These are phyloP conservation scores for Hypselothyrea guttata DNA, from an alignment of 2,888 invertebrate genomes.

Conservation along the genomic window DNA sequence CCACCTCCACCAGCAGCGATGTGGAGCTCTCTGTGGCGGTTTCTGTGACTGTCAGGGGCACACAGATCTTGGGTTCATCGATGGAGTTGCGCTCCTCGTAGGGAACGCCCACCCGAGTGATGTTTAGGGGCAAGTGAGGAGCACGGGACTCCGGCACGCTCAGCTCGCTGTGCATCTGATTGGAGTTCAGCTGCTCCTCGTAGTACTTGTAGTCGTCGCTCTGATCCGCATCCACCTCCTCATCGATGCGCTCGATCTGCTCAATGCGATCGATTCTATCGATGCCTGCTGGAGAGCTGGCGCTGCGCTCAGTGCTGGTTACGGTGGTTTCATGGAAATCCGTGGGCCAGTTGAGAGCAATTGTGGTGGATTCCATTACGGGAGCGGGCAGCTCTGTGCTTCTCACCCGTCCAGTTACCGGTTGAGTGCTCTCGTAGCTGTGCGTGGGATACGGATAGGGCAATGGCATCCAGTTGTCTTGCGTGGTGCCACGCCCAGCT, in stretches of 20 bases:
- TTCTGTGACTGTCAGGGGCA: constrained; percentile 72
- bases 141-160: constrained; percentile 64
- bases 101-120: constrained; percentile 73
- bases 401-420: constrained; percentile 26
- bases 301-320: constrained; percentile 40
- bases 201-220: constrained; percentile 62
- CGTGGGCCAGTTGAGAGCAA: constrained; percentile 69
- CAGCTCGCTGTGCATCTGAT: constrained; percentile 65
- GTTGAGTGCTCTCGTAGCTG: constrained; percentile 50
- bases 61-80: constrained; percentile 77
- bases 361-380: constrained; percentile 40
- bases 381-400: constrained; percentile 30
- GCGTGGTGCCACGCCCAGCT: constrained; percentile 31
- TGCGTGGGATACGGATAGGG: constrained; percentile 58
- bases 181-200: constrained; percentile 55
- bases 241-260: constrained; percentile 23
- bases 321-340: constrained; percentile 61
- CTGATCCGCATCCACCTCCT: constrained; percentile 34
- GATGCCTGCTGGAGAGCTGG: constrained; percentile 28
- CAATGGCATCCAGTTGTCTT: constrained; percentile 67
- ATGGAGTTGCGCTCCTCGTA: constrained; percentile 69
- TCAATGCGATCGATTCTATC: constrained; percentile 43
- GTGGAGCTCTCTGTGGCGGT: constrained; percentile 53
- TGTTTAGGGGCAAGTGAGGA: constrained; percentile 69
- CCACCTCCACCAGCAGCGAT: constrained; percentile 62